Base-by-base conservation (phyloP, 2,797 vertebrate species). In the Hydrocynus forskahlii region DNA sequence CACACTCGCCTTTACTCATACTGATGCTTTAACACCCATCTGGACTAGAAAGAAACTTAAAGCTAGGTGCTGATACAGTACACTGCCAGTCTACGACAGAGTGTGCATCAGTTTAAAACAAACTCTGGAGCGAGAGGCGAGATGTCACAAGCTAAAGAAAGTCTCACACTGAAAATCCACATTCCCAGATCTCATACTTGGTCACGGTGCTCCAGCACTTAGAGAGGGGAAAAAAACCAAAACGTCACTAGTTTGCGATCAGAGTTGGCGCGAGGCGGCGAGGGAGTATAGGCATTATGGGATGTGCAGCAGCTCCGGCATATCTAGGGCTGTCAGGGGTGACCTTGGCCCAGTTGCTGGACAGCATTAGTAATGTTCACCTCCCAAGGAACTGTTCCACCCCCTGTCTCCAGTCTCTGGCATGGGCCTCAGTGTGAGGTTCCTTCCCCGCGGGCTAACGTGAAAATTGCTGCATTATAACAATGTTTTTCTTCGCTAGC, bases 261-360 rank as follows among this genome's bases (percentile, higher is more conserved):
- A 84, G 88, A 91, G 91, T 86, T 91, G 91, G 84, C 81, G 83
- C 87, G 59, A 84, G 17, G 43, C 85, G 68, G 80, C 76, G 70
- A 75, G 82, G 78, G 81, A 78, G 50, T 64, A 69, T 69, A 45
- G 73, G 81, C 43, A 80, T 81, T 75, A 55, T 79, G 62, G 75
- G 81, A 81, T 79, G 62, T 40, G 6, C 59, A 57, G 62, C 52
- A 75, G 10, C 60, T 78, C 55, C 60, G 62, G 70, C 8, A 67
- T 78, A 81, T 54, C 80, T 76, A 55, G 62, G 75, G 54, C 62
- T 81, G 81, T 82, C 54, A 84, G 81, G 63, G 79, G 68, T 85
- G 87, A 90, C 85, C 82, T 59, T 60, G 75, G 81, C 45, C 85
- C 86, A 91, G 86, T 87, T 90, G 88, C 88, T 83, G 79, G 84